These are phyloP conservation scores for Silurus meridionalis DNA, from an alignment of 2,113 vertebrate species.

Conservation along the genomic window DNA sequence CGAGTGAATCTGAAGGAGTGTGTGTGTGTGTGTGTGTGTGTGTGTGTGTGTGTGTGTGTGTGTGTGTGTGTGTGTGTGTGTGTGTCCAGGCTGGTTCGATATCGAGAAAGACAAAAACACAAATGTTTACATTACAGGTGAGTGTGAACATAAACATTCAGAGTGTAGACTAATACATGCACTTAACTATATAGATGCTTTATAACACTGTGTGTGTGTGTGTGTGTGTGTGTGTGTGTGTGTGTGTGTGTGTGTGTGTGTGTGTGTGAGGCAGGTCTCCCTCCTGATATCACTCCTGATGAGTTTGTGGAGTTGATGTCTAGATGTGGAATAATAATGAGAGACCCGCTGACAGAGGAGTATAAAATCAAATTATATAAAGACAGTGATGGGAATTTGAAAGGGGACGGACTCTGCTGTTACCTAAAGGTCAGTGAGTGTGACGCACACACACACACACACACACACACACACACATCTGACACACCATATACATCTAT, in stretches of 20 bases:
- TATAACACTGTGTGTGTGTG: background rate
- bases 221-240: background rate
- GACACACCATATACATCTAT: background rate
- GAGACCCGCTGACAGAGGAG: constrained; percentile 88
- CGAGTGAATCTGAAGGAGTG: no score
- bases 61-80: no score
- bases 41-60: no score
- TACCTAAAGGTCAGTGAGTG: constrained; percentile 86
- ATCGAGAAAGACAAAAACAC: constrained; percentile 92
- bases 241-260: constrained; percentile 13
- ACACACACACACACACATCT: background rate
- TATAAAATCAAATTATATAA: constrained; percentile 96
- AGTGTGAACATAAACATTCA: constrained; percentile 26
- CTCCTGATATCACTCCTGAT: constrained; percentile 87
- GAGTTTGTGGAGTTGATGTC: constrained; percentile 93
- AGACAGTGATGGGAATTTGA: constrained; percentile 91
- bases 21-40: no score
- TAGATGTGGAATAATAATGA: constrained; percentile 93
- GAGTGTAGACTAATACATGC: background rate
- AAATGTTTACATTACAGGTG: constrained; percentile 95
- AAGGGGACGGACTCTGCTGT: constrained; percentile 96
- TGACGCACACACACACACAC: background rate
- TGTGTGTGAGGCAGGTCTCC: constrained; percentile 76
- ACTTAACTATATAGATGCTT: background rate
- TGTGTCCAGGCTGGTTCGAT: constrained; percentile 88